These are phyloP conservation scores for Microplitis deprimator DNA, from an alignment of 2,888 invertebrate genomes.

Conservation along the genomic window DNA sequence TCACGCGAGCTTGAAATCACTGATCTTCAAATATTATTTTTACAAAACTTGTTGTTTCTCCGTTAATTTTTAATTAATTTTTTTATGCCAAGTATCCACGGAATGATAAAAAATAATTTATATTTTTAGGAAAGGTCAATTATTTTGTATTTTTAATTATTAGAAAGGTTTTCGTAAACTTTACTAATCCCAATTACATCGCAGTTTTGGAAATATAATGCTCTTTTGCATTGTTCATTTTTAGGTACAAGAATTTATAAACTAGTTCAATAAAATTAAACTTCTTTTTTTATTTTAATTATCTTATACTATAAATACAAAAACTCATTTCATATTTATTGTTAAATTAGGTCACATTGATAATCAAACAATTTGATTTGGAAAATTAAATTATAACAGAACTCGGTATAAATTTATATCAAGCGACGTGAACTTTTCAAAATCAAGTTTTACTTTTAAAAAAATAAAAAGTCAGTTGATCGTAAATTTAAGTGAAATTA, in stretches of 20 bases:
- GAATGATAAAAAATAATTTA: neutral
- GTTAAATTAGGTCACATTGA: neutral
- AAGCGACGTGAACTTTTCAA: too few species aligned
- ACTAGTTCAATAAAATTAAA: too few species aligned
- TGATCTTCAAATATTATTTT: neutral
- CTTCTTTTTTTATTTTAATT: too few species aligned
- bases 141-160: neutral
- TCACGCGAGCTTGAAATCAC: slow-evolving; percentile 14
- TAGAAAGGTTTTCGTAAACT: neutral
- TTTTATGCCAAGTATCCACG: too few species aligned
- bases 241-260: neutral
- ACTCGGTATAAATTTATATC: too few species aligned
- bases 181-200: neutral
- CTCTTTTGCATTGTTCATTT: neutral
- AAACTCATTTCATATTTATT: neutral
- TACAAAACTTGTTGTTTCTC: neutral
- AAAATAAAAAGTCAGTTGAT: neutral
- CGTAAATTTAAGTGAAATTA: neutral
- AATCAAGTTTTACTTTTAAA: neutral
- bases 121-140: neutral
- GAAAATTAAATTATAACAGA: too few species aligned
- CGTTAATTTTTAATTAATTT: too few species aligned
- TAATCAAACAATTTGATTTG: neutral
- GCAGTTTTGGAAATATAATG: neutral
- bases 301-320: too few species aligned